Evolutionary conservation across 2,888 invertebrate genomes (phyloP), one percentile per base, ranked within the genome.

Genomic region (Poecilobothrus nobilitatus): DNA sequence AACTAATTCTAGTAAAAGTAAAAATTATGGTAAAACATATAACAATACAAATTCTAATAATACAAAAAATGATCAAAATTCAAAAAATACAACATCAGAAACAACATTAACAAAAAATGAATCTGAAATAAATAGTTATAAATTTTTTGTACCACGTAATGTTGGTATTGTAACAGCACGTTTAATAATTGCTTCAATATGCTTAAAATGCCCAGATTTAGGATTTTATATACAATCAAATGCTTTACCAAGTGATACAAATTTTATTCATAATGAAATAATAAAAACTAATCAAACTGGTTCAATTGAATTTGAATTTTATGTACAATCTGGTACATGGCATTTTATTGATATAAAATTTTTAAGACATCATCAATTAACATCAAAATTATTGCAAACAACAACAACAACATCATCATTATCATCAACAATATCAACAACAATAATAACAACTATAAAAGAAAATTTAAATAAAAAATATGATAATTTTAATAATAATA

Each of bases 291-390:
- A 80, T 76, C 75, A 80, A 73, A 80, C 77, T 3, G 82, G 77
- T 68, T 79, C 81, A 70, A 76, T 78, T 63, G 81, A 81, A 68
- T 80, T 87, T 10, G 75, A 77, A 66, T 87, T 88, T 76, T 79
- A 82, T 71, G 86, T 87, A 0, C 81, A 85, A 70, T 86, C 87
- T 20, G 84, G 81, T 71, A 78, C 84, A 5, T 88, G 87, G 86
- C 88, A 89, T 78, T 89, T 86, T 74, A 80, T 88, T 6, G 78
- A 81, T 61, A 76, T 85, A 63, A 74, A 76, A 71, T 83, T 82
- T 74, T 74, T 74, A 66, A 70, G 70, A 41, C 71, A 70, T 34
- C n/a, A n/a, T 67, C 67, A 64, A 18, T 15, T 63, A 18, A 15
- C 27, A 63, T 27, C 63, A 27, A 27, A n/a, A 27, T 27, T 12